phyloP scores from a whole-genome alignment of 2,113 vertebrate species.

The Dinomys branickii region DNA sequence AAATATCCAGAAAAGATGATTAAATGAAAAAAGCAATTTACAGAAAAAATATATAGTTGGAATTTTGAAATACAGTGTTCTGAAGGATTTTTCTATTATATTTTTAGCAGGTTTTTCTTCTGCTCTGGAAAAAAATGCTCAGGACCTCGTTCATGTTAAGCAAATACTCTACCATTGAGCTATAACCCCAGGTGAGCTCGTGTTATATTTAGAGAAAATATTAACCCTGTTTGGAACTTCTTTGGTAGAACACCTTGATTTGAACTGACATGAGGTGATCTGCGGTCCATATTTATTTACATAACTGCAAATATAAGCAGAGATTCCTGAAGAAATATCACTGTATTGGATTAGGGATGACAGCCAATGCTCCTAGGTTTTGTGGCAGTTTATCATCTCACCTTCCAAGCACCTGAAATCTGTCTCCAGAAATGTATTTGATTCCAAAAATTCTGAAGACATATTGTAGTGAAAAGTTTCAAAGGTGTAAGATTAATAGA shows the following conservation, averaged over 20 bases:
- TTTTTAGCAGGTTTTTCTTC: background rate
- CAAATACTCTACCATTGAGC: background rate
- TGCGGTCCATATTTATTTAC: background rate
- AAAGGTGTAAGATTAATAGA: background rate
- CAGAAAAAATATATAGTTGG: background rate
- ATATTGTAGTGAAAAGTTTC: background rate
- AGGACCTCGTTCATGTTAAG: background rate
- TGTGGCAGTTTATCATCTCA: background rate
- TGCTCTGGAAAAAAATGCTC: background rate
- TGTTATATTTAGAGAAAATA: background rate
- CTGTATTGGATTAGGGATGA: background rate
- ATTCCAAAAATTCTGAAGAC: background rate
- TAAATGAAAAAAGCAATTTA: slow-evolving; percentile 13
- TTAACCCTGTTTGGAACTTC: background rate
- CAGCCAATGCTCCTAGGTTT: background rate
- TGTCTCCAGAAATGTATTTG: background rate
- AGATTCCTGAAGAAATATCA: background rate
- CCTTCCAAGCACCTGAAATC: background rate
- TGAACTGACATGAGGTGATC: background rate
- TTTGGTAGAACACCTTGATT: background rate
- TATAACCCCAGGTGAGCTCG: background rate
- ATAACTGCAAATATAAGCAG: background rate
- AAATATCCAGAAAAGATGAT: background rate
- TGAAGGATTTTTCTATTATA: background rate
- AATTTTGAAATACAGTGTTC: background rate